Conservation (phyloP, 2,888 invertebrate genomes). For the Thereva nobilitata region DNA sequence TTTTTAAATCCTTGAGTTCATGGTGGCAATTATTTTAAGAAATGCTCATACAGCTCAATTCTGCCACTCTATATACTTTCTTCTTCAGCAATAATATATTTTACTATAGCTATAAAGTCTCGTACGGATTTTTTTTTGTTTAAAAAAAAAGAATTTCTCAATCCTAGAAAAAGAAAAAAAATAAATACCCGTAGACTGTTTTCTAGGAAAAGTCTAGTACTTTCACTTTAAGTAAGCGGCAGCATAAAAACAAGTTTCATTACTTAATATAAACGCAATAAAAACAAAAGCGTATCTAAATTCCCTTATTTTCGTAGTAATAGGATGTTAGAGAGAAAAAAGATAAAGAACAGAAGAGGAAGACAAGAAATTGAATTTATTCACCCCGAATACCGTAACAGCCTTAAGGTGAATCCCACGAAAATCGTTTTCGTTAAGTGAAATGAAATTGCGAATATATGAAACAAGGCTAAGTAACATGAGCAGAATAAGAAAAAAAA, state of each 20-base stretch:
- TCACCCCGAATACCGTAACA: constrained; percentile 16
- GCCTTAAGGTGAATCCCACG: constrained; percentile 31
- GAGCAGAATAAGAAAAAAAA: background rate
- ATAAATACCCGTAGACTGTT: no score
- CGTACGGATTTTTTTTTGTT: no score
- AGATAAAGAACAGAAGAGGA: background rate
- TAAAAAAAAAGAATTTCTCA: no score
- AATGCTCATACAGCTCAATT: no score
- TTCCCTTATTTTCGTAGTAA: constrained; percentile 22
- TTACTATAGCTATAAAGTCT: no score
- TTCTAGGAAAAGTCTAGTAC: constrained; percentile 4
- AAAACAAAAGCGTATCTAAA: constrained; percentile 31
- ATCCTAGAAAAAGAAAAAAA: no score
- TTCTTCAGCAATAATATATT: no score
- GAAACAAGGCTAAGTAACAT: constrained; percentile 15
- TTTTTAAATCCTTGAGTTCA: no score
- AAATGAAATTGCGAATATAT: constrained; percentile 35
- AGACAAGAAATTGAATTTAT: constrained; percentile 29
- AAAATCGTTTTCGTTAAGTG: constrained; percentile 34
- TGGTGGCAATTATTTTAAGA: no score
- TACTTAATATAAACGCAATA: constrained; percentile 35
- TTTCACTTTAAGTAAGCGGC: constrained; percentile 23
- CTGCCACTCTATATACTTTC: no score
- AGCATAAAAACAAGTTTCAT: constrained; percentile 28
- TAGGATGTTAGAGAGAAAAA: background rate